A percentile compares a stretch with the other conserved stretches of the same genome.
Evolutionary conservation across 1,140 invertebrate species (phyloP).

Genomic region (Drosophila sproati): DNA sequence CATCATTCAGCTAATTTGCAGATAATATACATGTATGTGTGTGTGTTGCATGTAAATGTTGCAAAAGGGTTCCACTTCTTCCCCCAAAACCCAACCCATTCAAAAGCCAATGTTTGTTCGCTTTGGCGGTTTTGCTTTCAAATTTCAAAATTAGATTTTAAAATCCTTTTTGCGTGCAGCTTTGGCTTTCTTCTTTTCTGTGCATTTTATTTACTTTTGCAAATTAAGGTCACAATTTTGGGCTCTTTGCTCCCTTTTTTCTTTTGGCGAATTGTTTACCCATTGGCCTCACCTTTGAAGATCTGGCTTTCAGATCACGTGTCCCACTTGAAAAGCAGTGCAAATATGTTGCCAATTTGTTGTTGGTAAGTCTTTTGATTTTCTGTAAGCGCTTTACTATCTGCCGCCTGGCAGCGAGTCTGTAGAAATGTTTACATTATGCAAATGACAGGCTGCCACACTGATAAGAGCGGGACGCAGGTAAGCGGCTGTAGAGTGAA

Average conservation of each 20-base stretch:
- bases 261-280: slow-evolving; percentile 44
- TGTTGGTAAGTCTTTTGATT: slow-evolving; percentile 72
- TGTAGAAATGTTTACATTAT: slow-evolving; percentile 54
- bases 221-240: slow-evolving; percentile 84
- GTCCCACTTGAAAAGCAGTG: slow-evolving; percentile 63
- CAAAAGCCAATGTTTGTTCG: slow-evolving; percentile 36
- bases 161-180: slow-evolving; percentile 72
- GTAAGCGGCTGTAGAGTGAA: slow-evolving; percentile 31
- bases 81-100: not conserved
- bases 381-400: slow-evolving; percentile 61
- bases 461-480: slow-evolving; percentile 64
- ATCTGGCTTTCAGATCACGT: slow-evolving; percentile 75
- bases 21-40: slow-evolving; percentile 79
- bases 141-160: slow-evolving; percentile 82
- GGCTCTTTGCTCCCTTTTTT: slow-evolving; percentile 42
- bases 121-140: slow-evolving; percentile 68
- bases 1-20: slow-evolving; percentile 78
- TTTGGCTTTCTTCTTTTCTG: slow-evolving; percentile 37
- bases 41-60: slow-evolving; percentile 61
- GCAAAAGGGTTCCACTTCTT: slow-evolving; percentile 52
- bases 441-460: slow-evolving; percentile 54
- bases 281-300: slow-evolving; percentile 76
- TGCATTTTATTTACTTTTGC: slow-evolving; percentile 75
- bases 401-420: slow-evolving; percentile 19
- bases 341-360: slow-evolving; percentile 75